Base-by-base conservation (phyloP, 2,888 invertebrate genomes). In the Eilema sororculum region DNA sequence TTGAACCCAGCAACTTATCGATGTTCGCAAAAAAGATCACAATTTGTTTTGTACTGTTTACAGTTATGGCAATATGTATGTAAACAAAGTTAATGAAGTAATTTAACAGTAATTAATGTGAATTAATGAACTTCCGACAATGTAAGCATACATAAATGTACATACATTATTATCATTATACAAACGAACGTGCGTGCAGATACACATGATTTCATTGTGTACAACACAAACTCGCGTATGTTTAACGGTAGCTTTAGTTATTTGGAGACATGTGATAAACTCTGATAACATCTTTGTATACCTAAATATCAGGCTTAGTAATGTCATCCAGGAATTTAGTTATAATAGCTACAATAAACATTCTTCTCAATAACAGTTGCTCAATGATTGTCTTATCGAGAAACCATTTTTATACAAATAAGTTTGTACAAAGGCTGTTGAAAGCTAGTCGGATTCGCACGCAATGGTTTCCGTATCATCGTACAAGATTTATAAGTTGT, bases 251-350 rank as follows among this genome's bases (percentile, higher is more conserved):
- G 56, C 59, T 67, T 52, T 57, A 24, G 22, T 62, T 37, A 41
- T 37, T 57, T 37, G 20, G 33, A 16, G 24, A 33, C 65, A 37
- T 33, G 33, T 65, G 33, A 37, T 30, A 25, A 56, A 25, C 20
- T 20, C 63, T 68, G 63, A 63, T 69, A 69, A 63, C 65, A 57
- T 65, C 52, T 28, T n/a, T 57, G 56, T 24, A 33, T 57, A 60
- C 52, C 20, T 8, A 30, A 60, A 58, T 64, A 41, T 10, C n/a
- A 60, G 52, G 25, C 46, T 63, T 63, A n/a, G 20, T 28, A 58
- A 24, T 58, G 25, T 58, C 58, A 58, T 28, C 52, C 1, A 8
- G 16, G 52, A n/a, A 52, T 52, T 52, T 46, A 6, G 46, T 46
- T n/a, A 8, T 52, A 9, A 9, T 52, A 52, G 52, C n/a, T 52